These are phyloP conservation scores for Lepidurus couesii DNA, from an alignment of 1,140 invertebrate species.

Conservation along the genomic window DNA sequence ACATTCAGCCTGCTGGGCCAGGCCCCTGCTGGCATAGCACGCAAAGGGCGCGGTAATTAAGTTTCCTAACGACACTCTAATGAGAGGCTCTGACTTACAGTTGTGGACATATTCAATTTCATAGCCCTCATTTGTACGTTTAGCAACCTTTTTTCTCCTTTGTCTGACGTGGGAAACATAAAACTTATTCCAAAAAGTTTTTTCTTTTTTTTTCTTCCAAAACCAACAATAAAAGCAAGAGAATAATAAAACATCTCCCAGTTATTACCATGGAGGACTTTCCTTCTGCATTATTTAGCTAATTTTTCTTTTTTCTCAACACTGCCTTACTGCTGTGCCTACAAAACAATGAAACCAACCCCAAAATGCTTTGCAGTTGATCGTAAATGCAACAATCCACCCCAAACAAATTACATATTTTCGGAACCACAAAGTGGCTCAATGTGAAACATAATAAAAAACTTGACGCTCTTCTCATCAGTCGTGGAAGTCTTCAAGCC, in stretches of 20 bases:
- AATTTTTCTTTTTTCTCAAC: neutral
- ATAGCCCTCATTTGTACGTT: constrained; percentile 18
- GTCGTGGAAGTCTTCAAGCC: too few species aligned
- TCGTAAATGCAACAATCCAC: neutral
- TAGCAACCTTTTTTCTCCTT: constrained; percentile 12
- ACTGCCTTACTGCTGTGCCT: neutral
- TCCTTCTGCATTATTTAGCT: too few species aligned
- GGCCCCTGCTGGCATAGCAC: neutral
- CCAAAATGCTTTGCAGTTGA: neutral
- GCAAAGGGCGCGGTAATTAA: constrained; percentile 18
- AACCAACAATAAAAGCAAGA: too few species aligned
- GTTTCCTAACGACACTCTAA: constrained; percentile 10
- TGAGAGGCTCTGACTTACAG: constrained; percentile 21
- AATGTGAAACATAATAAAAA: neutral
- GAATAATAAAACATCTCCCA: too few species aligned
- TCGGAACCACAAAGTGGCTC: neutral
- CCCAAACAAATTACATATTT: neutral
- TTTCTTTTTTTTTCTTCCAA: neutral
- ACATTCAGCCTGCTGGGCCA: neutral
- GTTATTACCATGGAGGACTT: too few species aligned
- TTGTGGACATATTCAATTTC: constrained; percentile 15
- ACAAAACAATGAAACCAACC: neutral
- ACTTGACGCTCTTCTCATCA: neutral
- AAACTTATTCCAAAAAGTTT: neutral
- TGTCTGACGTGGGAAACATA: constrained; percentile 11